A percentile compares a stretch with the other conserved stretches of the same genome.
Conservation (phyloP, 2,888 invertebrate species). For the Itoplectis maculator region DNA sequence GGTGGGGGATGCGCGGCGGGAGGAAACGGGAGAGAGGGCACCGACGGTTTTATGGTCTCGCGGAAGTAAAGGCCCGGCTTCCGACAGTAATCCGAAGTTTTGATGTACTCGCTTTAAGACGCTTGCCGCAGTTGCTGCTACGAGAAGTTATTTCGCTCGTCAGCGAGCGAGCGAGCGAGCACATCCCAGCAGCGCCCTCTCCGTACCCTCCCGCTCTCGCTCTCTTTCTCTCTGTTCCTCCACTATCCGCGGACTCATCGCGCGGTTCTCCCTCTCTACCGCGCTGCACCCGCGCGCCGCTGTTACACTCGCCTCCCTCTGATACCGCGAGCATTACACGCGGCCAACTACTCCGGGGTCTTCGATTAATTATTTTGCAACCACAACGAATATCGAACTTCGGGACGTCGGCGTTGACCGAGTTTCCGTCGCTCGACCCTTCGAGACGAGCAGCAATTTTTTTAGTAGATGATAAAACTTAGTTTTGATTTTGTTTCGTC, state of each 20-base stretch:
- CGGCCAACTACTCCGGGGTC: constrained; percentile 9
- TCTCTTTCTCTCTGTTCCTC: constrained; percentile 41
- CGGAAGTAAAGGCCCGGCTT: constrained; percentile 75
- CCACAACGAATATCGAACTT: background rate
- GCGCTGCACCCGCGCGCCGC: background rate
- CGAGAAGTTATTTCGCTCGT: constrained; percentile 73
- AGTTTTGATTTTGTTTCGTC: no score
- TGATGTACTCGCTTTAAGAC: constrained; percentile 75
- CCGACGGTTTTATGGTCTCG: constrained; percentile 76
- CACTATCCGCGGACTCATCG: constrained; percentile 34
- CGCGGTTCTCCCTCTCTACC: constrained; percentile 38
- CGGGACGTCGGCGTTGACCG: background rate
- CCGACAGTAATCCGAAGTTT: constrained; percentile 77
- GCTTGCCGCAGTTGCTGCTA: constrained; percentile 71
- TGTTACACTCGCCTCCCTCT: background rate
- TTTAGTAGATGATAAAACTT: no score
- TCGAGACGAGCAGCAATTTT: no score
- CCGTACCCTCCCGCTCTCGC: constrained; percentile 33
- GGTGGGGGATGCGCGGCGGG: background rate
- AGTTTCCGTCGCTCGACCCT: no score
- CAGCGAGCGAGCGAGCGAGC: constrained; percentile 35
- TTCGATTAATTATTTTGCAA: constrained; percentile 35
- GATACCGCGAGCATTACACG: background rate
- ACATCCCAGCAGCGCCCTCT: constrained; percentile 51
- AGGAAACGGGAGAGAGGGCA: background rate